These are phyloP conservation scores for Rhinoraja longicauda DNA, from an alignment of 2,797 vertebrate species.

Conservation along the genomic window DNA sequence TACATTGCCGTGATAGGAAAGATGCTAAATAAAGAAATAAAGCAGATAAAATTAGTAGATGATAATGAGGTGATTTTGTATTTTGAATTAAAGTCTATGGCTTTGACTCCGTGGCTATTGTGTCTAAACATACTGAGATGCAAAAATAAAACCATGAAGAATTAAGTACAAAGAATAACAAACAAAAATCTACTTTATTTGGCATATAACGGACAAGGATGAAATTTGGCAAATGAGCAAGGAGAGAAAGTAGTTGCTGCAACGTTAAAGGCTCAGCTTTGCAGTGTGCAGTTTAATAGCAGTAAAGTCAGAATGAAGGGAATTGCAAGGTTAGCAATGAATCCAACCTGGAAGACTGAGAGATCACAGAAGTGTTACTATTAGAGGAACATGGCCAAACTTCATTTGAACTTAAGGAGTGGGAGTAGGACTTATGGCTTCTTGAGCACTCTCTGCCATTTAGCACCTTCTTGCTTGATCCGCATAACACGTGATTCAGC, in stretches of 20 bases:
- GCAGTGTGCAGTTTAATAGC: not conserved
- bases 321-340: not conserved
- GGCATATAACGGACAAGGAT: not conserved
- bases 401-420: no score
- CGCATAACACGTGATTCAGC: no score
- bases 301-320: not conserved
- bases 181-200: slow-evolving; percentile 23
- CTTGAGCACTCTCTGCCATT: no score
- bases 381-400: not conserved
- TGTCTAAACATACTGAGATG: not conserved
- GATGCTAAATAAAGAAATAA: not conserved
- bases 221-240: not conserved
- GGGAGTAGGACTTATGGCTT: no score
- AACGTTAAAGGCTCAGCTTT: not conserved
- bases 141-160: not conserved
- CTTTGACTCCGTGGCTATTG: not conserved
- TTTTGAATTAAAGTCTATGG: not conserved
- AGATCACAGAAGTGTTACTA: no score
- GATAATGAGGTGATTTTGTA: not conserved
- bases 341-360: not conserved
- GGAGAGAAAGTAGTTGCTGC: not conserved
- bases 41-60: not conserved
- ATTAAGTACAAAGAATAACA: not conserved
- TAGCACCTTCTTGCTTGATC: no score
- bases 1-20: not conserved